A percentile compares a stretch with the other conserved stretches of the same genome.
phyloP scores from a whole-genome alignment of 2,113 vertebrate species.

The Pyxicephalus adspersus region DNA sequence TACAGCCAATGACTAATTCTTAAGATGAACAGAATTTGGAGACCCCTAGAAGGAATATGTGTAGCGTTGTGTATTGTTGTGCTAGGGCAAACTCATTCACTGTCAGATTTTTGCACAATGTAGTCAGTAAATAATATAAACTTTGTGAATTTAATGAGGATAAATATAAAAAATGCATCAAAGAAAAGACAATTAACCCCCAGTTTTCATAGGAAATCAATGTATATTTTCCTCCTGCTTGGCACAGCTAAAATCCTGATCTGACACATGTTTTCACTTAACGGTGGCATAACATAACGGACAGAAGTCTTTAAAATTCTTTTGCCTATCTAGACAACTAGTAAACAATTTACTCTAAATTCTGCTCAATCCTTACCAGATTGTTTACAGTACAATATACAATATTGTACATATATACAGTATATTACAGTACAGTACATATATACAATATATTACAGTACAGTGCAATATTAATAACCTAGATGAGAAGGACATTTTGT shows the following conservation, averaged over 20 bases:
- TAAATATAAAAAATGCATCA: constrained; percentile 2
- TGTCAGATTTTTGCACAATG: too few relatives aligned
- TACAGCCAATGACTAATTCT: too few relatives aligned
- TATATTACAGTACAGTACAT: too few relatives aligned
- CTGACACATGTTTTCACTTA: constrained; percentile 45
- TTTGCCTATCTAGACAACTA: constrained; percentile 18
- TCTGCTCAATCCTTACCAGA: constrained; percentile 23
- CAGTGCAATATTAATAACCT: too few relatives aligned
- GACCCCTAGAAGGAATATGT: too few relatives aligned
- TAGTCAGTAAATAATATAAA: too few relatives aligned
- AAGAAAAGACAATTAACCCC: constrained; percentile 6
- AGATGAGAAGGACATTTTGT: too few relatives aligned
- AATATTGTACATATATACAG: too few relatives aligned
- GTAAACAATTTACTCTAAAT: constrained; percentile 33
- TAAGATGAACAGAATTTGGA: too few relatives aligned
- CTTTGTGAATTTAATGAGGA: not conserved
- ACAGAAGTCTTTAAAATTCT: constrained; percentile 21
- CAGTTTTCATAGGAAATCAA: constrained; percentile 30
- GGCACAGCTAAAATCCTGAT: constrained; percentile 20
- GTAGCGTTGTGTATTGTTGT: too few relatives aligned
- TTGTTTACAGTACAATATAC: not conserved
- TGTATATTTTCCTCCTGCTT: constrained; percentile 40
- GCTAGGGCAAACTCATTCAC: too few relatives aligned
- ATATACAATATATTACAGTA: too few relatives aligned
- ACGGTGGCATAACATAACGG: constrained; percentile 26